Conservation (phyloP, 2,113 vertebrate genomes). For the Grammomys surdaster region DNA sequence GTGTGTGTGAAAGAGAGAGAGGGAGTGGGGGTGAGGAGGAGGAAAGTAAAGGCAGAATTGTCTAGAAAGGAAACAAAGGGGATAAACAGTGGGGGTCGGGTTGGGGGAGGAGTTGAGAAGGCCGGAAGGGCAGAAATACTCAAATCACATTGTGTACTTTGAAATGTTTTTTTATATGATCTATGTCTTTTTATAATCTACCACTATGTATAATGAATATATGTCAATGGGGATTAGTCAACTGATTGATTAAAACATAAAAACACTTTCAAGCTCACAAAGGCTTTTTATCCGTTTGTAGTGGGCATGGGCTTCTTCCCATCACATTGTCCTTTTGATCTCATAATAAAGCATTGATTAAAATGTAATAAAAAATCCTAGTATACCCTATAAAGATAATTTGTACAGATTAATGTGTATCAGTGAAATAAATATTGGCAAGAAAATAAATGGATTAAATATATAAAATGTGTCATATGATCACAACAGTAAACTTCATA, state of each 20-base stretch:
- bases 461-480: neutral
- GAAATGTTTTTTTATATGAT: neutral
- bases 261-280: slow-evolving; percentile 4
- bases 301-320: slow-evolving; percentile 4
- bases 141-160: neutral
- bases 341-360: neutral
- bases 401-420: neutral
- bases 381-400: neutral
- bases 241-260: neutral
- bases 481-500: neutral
- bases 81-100: neutral
- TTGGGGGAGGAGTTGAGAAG: neutral
- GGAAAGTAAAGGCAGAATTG: neutral
- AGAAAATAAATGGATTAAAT: neutral
- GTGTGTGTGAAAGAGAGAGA: too few relatives aligned
- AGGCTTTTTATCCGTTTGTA: neutral
- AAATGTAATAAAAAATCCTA: neutral
- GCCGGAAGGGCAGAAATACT: too few relatives aligned
- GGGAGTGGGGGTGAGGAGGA: too few relatives aligned
- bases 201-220: neutral
- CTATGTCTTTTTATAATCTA: neutral
- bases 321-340: neutral
- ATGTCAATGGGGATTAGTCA: neutral
- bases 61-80: neutral
- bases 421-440: neutral